phyloP scores from a whole-genome alignment of 2,113 vertebrate genomes.

The Dipodomys spectabilis region DNA sequence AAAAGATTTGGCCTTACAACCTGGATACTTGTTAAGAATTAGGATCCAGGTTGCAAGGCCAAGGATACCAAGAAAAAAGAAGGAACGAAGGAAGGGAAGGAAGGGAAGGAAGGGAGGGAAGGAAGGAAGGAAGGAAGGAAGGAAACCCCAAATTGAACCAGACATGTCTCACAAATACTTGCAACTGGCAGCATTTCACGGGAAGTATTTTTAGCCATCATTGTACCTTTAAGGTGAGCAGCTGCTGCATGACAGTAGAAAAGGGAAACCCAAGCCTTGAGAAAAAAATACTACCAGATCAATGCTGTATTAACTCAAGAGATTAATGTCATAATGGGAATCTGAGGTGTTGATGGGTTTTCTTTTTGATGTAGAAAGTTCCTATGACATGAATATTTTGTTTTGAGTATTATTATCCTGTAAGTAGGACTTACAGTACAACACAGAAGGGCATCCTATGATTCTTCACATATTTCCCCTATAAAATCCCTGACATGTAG shows the following conservation, averaged over 20 bases:
- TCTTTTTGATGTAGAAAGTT: not conserved
- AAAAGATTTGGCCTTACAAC: conserved; percentile 80
- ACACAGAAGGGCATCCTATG: not conserved
- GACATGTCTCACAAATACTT: conserved; percentile 62
- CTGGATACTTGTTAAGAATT: conserved; percentile 81
- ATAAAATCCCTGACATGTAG: not conserved
- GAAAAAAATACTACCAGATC: conserved; percentile 46
- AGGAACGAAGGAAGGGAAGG: too few species aligned
- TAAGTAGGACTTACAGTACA: conserved; percentile 2
- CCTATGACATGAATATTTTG: not conserved
- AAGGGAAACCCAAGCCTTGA: conserved; percentile 55
- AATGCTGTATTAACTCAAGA: not conserved
- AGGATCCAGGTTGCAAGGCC: conserved; percentile 63
- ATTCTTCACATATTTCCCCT: not conserved
- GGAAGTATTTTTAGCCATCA: not conserved
- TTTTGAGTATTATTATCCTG: not conserved
- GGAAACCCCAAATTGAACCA: conserved; percentile 53
- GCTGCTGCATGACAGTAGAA: conserved; percentile 52
- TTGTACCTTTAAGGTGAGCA: conserved; percentile 61
- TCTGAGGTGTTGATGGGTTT: not conserved
- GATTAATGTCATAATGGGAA: conserved; percentile 6
- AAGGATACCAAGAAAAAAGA: conserved; percentile 68
- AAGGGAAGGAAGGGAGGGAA: too few species aligned
- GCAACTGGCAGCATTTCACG: conserved; percentile 62
- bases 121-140: not conserved